Conservation (phyloP, 2,888 invertebrate genomes). For the Lymantria monacha region DNA sequence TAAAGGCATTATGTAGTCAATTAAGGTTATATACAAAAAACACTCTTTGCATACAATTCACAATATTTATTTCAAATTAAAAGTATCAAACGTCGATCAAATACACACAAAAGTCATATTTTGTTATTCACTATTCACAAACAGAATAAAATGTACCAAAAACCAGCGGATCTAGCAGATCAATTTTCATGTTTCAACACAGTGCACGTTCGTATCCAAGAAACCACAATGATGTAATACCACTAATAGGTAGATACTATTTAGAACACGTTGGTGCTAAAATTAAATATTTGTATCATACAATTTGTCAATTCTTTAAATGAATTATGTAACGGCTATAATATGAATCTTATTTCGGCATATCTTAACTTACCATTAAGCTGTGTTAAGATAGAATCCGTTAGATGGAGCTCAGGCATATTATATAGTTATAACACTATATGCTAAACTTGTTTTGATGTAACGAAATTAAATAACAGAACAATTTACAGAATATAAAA, state of each 20-base stretch:
- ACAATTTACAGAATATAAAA: no score
- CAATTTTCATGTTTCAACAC: conserved; percentile 35
- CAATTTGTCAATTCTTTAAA: conserved; percentile 56
- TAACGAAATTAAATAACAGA: no score
- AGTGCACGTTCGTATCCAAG: conserved; percentile 12
- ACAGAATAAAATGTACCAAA: conserved; percentile 42
- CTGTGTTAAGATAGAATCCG: conserved; percentile 65
- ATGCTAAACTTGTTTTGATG: no score
- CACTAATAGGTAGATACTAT: conserved; percentile 43
- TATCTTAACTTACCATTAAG: conserved; percentile 58
- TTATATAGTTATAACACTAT: conserved; percentile 7
- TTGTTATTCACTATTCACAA: no score
- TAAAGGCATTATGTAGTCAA: no score
- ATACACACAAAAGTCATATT: no score
- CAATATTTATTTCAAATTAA: no score
- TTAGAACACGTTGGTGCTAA: conserved; percentile 64
- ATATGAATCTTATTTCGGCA: conserved; percentile 1
- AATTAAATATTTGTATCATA: conserved; percentile 73
- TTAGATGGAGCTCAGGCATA: conserved; percentile 68
- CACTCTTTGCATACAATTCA: no score
- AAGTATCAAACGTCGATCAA: no score
- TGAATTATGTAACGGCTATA: conserved; percentile 66
- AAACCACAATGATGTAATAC: conserved; percentile 41
- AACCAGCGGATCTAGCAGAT: conserved; percentile 42
- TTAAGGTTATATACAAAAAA: no score